These are phyloP conservation scores for Fregetta grallaria DNA, from an alignment of 2,113 vertebrate species.

Conservation along the genomic window DNA sequence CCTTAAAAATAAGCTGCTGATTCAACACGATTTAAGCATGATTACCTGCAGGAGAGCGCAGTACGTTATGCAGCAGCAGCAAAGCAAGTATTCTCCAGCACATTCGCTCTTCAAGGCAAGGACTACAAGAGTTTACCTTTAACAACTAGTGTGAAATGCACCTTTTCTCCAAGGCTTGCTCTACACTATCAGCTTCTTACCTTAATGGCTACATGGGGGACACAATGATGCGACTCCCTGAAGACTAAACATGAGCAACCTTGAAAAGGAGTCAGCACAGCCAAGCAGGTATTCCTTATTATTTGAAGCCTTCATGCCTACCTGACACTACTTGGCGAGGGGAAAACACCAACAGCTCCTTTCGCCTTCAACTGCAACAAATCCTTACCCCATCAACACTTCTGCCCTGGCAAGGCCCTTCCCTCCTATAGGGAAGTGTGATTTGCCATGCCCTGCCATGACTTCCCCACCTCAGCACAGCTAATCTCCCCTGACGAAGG, in stretches of 20 bases:
- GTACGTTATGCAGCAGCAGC: rapidly evolving
- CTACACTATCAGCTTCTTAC: background rate
- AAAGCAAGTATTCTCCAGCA: background rate
- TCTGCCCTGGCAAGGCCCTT: background rate
- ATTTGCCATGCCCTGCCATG: background rate
- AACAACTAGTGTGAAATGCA: background rate
- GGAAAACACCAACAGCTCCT: background rate
- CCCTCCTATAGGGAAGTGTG: background rate
- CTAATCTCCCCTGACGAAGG: background rate
- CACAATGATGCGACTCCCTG: rapidly evolving
- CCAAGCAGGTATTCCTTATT: background rate
- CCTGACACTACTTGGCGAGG: background rate
- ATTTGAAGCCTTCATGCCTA: background rate
- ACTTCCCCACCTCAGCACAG: background rate
- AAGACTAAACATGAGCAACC: background rate
- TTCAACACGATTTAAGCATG: no score
- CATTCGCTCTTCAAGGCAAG: background rate
- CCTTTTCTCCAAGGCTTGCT: background rate
- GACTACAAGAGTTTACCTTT: background rate
- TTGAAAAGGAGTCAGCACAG: background rate
- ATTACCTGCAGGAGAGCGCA: background rate
- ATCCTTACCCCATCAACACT: background rate
- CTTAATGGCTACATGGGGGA: background rate
- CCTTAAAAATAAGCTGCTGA: no score
- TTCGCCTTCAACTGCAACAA: background rate